Conservation (phyloP, 1,140 invertebrate species). For the Luehdorfia chinensis region DNA sequence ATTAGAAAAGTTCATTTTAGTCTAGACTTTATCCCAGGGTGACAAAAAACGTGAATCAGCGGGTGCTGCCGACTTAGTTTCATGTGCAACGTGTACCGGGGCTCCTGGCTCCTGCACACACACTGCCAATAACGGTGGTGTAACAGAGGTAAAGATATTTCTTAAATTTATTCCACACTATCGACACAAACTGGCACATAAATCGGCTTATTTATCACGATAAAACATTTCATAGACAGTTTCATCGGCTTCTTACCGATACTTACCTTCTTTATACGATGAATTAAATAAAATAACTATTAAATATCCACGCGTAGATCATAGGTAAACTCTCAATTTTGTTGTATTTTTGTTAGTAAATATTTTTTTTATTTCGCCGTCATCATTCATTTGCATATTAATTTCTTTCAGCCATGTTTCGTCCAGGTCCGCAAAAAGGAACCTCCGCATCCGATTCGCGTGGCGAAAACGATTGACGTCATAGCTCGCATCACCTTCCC, state of each 20-base stretch:
- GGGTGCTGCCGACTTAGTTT: constrained; percentile 86
- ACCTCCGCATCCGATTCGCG: constrained; percentile 92
- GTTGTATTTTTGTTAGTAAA: not conserved
- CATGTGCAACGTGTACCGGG: constrained; percentile 86
- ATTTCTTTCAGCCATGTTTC: constrained; percentile 80
- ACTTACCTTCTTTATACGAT: too few relatives aligned
- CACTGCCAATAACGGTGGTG: constrained; percentile 90
- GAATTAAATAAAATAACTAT: not conserved
- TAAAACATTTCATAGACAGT: not conserved
- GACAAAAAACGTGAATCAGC: constrained; percentile 88
- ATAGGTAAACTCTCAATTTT: too few relatives aligned
- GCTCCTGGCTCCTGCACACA: constrained; percentile 88
- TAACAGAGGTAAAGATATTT: constrained; percentile 83
- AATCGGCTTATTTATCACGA: constrained; percentile 7
- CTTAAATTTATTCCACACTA: constrained; percentile 17
- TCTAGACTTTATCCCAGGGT: constrained; percentile 74
- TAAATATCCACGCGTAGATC: too few relatives aligned
- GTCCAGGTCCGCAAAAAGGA: constrained; percentile 92
- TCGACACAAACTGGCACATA: constrained; percentile 2
- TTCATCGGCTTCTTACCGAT: constrained; percentile 14
- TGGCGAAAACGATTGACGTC: constrained; percentile 96
- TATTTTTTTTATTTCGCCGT: constrained; percentile 37
- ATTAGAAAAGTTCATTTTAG: constrained; percentile 11
- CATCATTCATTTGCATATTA: constrained; percentile 68
- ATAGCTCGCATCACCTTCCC: constrained; percentile 95